Conservation (phyloP, 2,113 vertebrate genomes). For the Ailurus styani region DNA sequence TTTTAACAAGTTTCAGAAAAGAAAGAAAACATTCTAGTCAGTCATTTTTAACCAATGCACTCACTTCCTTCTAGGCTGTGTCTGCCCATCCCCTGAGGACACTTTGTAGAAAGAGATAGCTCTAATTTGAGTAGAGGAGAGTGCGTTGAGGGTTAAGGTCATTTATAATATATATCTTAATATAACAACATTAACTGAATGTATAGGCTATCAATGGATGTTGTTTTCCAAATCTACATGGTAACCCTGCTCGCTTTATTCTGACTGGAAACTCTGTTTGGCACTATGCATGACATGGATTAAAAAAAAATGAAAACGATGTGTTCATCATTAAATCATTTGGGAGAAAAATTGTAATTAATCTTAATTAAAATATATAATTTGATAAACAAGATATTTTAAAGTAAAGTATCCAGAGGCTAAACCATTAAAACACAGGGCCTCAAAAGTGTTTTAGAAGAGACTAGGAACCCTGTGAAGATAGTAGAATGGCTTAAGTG, state of each 20-base stretch:
- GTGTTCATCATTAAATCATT: not conserved
- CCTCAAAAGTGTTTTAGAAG: not conserved
- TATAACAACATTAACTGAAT: not conserved
- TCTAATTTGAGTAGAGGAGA: not conserved
- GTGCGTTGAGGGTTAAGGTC: not conserved
- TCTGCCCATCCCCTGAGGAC: not conserved
- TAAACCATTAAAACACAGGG: not conserved
- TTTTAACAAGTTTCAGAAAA: not conserved
- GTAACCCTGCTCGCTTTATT: not conserved
- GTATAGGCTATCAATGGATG: not conserved
- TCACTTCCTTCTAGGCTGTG: not conserved
- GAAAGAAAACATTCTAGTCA: not conserved
- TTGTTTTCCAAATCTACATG: not conserved
- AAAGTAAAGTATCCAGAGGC: not conserved
- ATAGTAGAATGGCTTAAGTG: not conserved
- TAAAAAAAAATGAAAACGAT: not conserved
- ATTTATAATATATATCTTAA: not conserved
- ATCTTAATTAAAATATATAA: slow-evolving; percentile 1
- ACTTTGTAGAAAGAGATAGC: not conserved
- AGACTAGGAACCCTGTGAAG: not conserved
- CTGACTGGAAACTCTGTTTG: not conserved
- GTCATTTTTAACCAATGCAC: not conserved
- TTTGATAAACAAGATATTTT: not conserved
- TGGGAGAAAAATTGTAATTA: not conserved
- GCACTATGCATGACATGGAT: not conserved